Base-by-base conservation (phyloP, 1,140 invertebrate species). In the Drosophila sucinea region DNA sequence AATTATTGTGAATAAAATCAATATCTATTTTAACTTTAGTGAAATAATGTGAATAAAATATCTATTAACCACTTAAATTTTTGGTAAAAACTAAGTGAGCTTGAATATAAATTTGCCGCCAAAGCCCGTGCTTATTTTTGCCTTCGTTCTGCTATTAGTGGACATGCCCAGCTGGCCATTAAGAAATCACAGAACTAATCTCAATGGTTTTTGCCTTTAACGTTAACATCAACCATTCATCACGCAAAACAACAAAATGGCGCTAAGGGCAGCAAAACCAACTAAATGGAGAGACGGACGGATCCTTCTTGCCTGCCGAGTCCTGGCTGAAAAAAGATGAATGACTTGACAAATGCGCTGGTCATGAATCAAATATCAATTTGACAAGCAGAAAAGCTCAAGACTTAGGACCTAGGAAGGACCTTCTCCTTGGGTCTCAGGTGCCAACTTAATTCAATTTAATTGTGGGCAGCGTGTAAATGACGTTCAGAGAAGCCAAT, bases 281-380 rank as follows among this genome's bases (percentile, higher is more conserved):
- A 81, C 62, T 60, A 51, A 51, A 51, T 29, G 30, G 60, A 55
- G 27, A 11, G 41, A 51, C 32, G 55, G 51, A 71, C 25, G 32
- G 40, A 67, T 65, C 62, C 40, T 54, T 57, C 54, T 44, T 62
- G 41, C 29, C 35, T 41, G 32, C 73, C 40, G 51, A 47, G 66
- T 54, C 66, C 60, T 72, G 54, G 60, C 60, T 77, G 73, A 70
- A 76, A 70, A 83, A 90, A 90, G 87, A 90, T 90, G 87, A 90
- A 90, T 90, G 87, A 90, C 87, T 89, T 89, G 84, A 89, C 84
- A 89, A 89, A 89, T 89, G 84, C 74, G 70, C 77, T 87, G 87
- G 87, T 90, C 87, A 90, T 90, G 87, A 83, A 90, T 90, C 86
- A 90, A 90, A 90, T 90, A 90, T 90, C 87, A 90, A 90, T 87